Evolutionary conservation across 2,113 vertebrate species (phyloP).

Genomic region (Psephotus haematonotus): DNA sequence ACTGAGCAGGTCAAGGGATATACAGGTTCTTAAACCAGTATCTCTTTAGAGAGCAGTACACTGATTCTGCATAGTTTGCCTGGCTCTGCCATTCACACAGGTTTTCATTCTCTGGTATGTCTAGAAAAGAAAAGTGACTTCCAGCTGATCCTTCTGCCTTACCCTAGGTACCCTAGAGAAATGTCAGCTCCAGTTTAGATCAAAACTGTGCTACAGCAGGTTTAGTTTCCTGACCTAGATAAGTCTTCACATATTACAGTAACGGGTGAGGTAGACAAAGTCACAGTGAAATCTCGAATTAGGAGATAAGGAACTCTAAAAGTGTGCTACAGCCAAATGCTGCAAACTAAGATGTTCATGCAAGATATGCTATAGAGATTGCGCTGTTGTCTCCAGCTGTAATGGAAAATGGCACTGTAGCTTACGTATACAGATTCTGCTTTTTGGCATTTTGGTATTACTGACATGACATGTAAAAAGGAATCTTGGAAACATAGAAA

Average conservation of each 20-base stretch:
- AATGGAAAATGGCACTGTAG: not conserved
- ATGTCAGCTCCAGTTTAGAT: constrained; percentile 47
- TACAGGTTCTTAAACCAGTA: not conserved
- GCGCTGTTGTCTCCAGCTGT: not conserved
- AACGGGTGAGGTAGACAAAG: constrained; percentile 27
- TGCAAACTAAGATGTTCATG: not conserved
- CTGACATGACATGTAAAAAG: not conserved
- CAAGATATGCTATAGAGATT: not conserved
- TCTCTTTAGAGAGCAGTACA: not conserved
- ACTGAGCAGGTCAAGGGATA: fast-evolving
- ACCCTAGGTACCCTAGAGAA: constrained; percentile 56
- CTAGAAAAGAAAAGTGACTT: constrained; percentile 49
- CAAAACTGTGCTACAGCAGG: constrained; percentile 31
- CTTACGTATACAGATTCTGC: not conserved
- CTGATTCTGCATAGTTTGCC: not conserved
- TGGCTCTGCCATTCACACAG: not conserved
- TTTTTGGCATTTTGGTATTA: not conserved
- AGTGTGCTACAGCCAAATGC: not conserved
- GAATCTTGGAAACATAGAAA: not conserved
- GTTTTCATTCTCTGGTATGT: not conserved
- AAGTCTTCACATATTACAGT: constrained; percentile 26
- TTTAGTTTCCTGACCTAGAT: constrained; percentile 62
- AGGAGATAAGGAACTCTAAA: not conserved
- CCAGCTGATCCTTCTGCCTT: constrained; percentile 45
- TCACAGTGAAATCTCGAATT: not conserved